Evolutionary conservation across 2,888 invertebrate species (phyloP).

Genomic region (Podotricha telesiphe): DNA sequence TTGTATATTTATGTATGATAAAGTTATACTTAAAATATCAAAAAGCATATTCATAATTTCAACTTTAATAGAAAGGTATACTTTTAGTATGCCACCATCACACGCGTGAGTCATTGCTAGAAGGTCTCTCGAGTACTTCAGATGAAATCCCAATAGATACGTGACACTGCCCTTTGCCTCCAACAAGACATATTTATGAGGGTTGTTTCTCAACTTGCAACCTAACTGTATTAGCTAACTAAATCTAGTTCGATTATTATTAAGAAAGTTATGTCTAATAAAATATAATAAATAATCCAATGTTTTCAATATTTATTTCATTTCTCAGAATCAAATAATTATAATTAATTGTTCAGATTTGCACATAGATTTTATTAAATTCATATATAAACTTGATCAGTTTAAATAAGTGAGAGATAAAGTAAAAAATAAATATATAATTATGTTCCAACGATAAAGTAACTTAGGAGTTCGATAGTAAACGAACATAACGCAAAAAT

Average conservation of each 20-base stretch:
- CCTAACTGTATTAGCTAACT: slow-evolving; percentile 45
- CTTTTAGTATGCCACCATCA: slow-evolving; percentile 65
- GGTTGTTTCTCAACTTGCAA: slow-evolving; percentile 57
- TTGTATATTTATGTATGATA: too few relatives aligned
- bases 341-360: too few relatives aligned
- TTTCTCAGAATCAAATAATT: too few relatives aligned
- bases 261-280: background rate
- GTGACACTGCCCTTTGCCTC: slow-evolving; percentile 54
- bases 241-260: slow-evolving; percentile 25
- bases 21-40: background rate
- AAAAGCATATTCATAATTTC: background rate
- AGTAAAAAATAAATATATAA: too few relatives aligned
- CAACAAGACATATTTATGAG: slow-evolving; percentile 65
- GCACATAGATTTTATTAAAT: too few relatives aligned
- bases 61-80: slow-evolving; percentile 58
- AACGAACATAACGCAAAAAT: too few relatives aligned
- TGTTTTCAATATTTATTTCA: background rate
- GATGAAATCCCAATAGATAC: slow-evolving; percentile 58
- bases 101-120: slow-evolving; percentile 65
- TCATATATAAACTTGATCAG: too few relatives aligned
- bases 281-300: background rate
- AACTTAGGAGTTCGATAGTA: too few relatives aligned
- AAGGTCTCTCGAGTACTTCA: slow-evolving; percentile 52
- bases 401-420: too few relatives aligned
- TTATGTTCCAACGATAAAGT: too few relatives aligned